Evolutionary conservation across 2,113 vertebrate species (phyloP).

Genomic region (Phrynosoma platyrhinos): DNA sequence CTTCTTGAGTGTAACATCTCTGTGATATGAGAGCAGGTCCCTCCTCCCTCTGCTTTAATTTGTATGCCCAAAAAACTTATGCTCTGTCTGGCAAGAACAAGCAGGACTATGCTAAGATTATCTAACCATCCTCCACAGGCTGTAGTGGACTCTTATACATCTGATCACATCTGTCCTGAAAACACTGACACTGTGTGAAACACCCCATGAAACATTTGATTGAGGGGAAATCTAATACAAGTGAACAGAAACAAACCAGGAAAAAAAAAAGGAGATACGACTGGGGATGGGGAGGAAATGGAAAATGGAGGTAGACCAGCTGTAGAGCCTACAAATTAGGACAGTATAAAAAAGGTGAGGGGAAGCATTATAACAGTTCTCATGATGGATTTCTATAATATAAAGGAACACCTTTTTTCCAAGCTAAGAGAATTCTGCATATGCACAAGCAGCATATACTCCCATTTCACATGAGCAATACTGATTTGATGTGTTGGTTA

Average conservation of each 20-base stretch:
- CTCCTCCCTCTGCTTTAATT: background rate
- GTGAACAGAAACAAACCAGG: background rate
- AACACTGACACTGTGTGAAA: background rate
- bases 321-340: background rate
- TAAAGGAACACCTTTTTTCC: no score
- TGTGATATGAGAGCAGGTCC: background rate
- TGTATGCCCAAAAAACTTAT: background rate
- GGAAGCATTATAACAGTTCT: background rate
- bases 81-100: background rate
- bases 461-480: no score
- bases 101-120: background rate
- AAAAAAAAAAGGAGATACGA: background rate
- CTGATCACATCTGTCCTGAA: background rate
- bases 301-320: background rate
- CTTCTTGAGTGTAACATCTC: background rate
- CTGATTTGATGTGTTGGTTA: no score
- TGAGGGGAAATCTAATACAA: background rate
- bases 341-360: background rate
- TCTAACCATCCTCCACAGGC: background rate
- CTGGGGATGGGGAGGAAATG: background rate
- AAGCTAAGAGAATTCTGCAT: no score
- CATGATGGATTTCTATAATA: background rate
- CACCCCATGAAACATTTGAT: background rate
- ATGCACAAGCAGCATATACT: no score
- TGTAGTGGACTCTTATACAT: background rate